Evolutionary conservation across 2,113 vertebrate species (phyloP).

Genomic region (Gulo gulo): DNA sequence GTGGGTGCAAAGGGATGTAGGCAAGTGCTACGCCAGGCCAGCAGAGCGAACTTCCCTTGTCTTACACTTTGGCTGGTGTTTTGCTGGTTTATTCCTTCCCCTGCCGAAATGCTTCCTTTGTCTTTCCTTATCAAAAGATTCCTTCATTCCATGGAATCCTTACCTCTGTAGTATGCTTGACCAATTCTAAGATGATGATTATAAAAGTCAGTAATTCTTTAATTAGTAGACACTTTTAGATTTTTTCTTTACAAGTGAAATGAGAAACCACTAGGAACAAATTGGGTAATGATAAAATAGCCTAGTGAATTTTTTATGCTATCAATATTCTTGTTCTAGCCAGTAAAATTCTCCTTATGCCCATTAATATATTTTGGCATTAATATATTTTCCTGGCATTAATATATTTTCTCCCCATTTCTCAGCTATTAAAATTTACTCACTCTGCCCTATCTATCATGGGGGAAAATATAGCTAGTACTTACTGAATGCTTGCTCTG

Average conservation of each 20-base stretch:
- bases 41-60: fast-evolving
- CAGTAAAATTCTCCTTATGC: background rate
- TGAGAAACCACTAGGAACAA: background rate
- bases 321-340: background rate
- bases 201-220: background rate
- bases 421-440: background rate
- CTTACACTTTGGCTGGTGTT: background rate
- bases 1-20: background rate
- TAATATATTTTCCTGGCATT: background rate
- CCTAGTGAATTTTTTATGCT: background rate
- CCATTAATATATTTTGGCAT: background rate
- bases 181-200: background rate
- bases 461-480: background rate
- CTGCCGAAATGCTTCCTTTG: background rate
- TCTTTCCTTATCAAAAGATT: background rate
- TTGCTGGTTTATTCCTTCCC: background rate
- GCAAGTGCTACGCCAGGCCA: background rate
- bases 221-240: conserved; percentile 28
- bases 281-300: background rate
- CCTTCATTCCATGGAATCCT: background rate
- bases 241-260: background rate
- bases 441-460: background rate
- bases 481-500: background rate
- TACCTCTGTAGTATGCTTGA: background rate
- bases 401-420: background rate